Base-by-base conservation (phyloP, 2,888 invertebrate genomes). In the Tenthredo amoena region DNA sequence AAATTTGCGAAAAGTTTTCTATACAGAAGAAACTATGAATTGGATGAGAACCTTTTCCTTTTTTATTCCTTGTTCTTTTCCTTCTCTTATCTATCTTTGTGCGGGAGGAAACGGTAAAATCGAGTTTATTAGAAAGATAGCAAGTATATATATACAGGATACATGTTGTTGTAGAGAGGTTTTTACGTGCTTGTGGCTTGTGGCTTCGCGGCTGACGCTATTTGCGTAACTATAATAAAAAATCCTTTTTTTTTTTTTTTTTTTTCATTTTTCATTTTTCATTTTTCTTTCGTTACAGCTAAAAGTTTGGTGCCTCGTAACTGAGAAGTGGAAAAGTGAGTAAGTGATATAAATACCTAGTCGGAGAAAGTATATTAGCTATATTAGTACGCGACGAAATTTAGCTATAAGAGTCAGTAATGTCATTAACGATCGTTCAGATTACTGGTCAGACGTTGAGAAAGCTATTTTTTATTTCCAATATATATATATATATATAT, bases 171-270 rank as follows among this genome's bases (percentile, higher is more conserved):
- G 47, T 43, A 71, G 18, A 18, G 1, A 2, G n/a, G 1, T 26
- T 40, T 43, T 43, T 40, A 43, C n/a, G 40, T 7, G 37, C 71
- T 74, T 47, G 15, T 74, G 76, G 47, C 31, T 76, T 47, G 76
- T n/a, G 71, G 37, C 71, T 37, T 37, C 31, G 76, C 37, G 71
- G 71, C 6, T 18, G 21, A 76, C 4, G 76, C 43, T 76, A 76
- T 76, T 76, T 26, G 76, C 76, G 76, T 76, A 76, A 76, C 76
- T 26, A n/a, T 55, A 12, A 55, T 55, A n/a, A 76, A 76, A 21
- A 43, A 12, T 31, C 15, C n/a, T 74, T 26, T 74, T 74, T n/a
- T 21, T 74, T 47, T 43, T 74, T 37, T 34, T 40, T 21, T n/a
- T 21, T 72, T 72, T 72, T n/a, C n/a, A n/a, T n/a, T n/a, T n/a